Evolutionary conservation across 2,888 invertebrate genomes (phyloP), one percentile per base, ranked within the genome.

Genomic region (Cataglyphis albicans): DNA sequence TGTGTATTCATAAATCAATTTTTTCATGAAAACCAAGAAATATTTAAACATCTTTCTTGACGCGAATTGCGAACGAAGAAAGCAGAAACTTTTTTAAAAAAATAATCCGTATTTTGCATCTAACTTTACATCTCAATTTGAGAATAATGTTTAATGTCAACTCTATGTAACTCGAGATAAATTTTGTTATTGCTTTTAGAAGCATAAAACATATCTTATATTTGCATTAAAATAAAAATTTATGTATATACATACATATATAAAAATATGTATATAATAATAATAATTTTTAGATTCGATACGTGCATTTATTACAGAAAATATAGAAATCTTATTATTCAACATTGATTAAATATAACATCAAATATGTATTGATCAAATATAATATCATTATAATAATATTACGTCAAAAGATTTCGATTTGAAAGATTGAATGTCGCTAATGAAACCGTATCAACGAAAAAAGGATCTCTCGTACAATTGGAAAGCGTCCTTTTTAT

Each of bases 1-100:
- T 73, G 70, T 83, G 87, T 84, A 86, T 76, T 32, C 73, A 81
- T 89, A 87, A 86, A 82, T 87, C 86, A 86, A 81, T 75, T 87
- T 86, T 85, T 81, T 75, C 72, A 65, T 10, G 70, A 75, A 72
- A 75, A 67, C 78, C 78, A 32, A 32, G 64, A 55, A 75, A 57
- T n/a, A 41, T 29, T 48, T 29, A 4, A 29, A 18, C n/a, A 6
- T 44, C 32, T 0, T n/a, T 32, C 15, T 9, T 63, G 6, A 4
- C 44, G 25, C 61, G 9, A 74, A 44, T 41, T 73, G n/a, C 35
- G 15, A 18, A 74, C 10, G 32, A 74, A 18, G 15, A 12, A 32
- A 48, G 12, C 15, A 7, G 7, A 52, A 21, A 29, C 4, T 3
- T 29, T 6, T 59, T 35, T 25, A 25, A 38, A 18, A 38, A 73